phyloP scores from a whole-genome alignment of 2,888 invertebrate species.

The Acronicta aceris region DNA sequence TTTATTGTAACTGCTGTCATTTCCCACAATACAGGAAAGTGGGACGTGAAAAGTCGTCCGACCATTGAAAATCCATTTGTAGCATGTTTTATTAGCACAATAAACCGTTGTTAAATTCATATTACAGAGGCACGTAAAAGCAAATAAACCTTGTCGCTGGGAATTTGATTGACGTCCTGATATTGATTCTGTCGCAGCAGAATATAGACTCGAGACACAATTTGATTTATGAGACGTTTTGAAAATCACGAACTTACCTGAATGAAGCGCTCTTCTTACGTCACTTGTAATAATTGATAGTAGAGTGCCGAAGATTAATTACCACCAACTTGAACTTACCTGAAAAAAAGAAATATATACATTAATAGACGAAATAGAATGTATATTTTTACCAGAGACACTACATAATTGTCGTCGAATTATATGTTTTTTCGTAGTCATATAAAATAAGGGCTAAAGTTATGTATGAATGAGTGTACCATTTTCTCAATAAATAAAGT shows the following conservation, averaged over 20 bases:
- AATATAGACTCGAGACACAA: slow-evolving; percentile 18
- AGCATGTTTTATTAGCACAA: slow-evolving; percentile 24
- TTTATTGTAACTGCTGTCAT: background rate
- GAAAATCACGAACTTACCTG: slow-evolving; percentile 52
- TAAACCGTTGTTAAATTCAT: slow-evolving; percentile 20
- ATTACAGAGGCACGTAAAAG: slow-evolving; percentile 6
- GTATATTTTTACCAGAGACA: no score
- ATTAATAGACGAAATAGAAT: slow-evolving; percentile 29
- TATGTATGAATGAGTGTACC: no score
- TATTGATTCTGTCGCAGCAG: slow-evolving; percentile 17
- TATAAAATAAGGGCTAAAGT: no score
- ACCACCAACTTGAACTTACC: slow-evolving; percentile 58
- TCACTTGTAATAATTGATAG: slow-evolving; percentile 48
- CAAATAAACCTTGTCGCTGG: slow-evolving; percentile 6
- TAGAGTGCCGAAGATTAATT: slow-evolving; percentile 49
- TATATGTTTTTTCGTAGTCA: no score
- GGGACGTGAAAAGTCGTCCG: slow-evolving; percentile 10
- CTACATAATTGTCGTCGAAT: no score
- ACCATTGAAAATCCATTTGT: slow-evolving; percentile 15
- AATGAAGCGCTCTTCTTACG: slow-evolving; percentile 35
- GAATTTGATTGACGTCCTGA: slow-evolving; percentile 18
- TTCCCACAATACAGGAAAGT: background rate
- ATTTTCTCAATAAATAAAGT: no score
- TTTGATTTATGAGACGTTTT: slow-evolving; percentile 39
- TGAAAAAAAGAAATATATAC: slow-evolving; percentile 55